Conservation (phyloP, 2,113 vertebrate genomes). For the Brevimyrus niger region DNA sequence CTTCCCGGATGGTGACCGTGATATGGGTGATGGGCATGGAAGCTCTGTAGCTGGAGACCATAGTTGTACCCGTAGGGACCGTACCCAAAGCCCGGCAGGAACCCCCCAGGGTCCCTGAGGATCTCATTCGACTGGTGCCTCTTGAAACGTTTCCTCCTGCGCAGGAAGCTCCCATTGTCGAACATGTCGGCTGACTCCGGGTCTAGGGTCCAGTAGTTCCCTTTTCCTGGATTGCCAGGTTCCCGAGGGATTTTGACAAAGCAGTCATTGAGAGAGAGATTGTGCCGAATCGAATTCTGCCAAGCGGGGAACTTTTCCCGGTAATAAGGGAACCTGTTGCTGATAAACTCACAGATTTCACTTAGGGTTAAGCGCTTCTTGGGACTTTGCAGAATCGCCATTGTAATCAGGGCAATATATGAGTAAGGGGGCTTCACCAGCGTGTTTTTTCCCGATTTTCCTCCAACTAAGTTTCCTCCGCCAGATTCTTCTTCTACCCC, state of each 20-base stretch:
- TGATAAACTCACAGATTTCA: conserved; percentile 97
- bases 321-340: conserved; percentile 89
- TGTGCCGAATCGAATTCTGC: conserved; percentile 92
- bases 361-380: conserved; percentile 90
- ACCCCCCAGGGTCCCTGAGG: conserved; percentile 78
- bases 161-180: conserved; percentile 86
- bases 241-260: conserved; percentile 87
- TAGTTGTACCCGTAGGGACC: conserved; percentile 92
- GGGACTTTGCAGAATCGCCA: conserved; percentile 93
- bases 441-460: conserved; percentile 71
- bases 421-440: conserved; percentile 84
- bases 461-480: conserved; percentile 48
- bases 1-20: conserved; percentile 61
- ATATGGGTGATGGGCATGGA: conserved; percentile 65
- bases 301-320: conserved; percentile 89
- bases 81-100: conserved; percentile 88
- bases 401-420: conserved; percentile 93
- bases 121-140: conserved; percentile 79
- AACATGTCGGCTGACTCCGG: conserved; percentile 93
- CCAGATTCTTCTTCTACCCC: conserved; percentile 46
- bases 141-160: conserved; percentile 88
- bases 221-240: conserved; percentile 83
- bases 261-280: conserved; percentile 87
- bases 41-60: conserved; percentile 85
- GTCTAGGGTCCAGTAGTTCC: conserved; percentile 94